phyloP scores from a whole-genome alignment of 1,140 invertebrate species.

The Ruditapes philippinarum region DNA sequence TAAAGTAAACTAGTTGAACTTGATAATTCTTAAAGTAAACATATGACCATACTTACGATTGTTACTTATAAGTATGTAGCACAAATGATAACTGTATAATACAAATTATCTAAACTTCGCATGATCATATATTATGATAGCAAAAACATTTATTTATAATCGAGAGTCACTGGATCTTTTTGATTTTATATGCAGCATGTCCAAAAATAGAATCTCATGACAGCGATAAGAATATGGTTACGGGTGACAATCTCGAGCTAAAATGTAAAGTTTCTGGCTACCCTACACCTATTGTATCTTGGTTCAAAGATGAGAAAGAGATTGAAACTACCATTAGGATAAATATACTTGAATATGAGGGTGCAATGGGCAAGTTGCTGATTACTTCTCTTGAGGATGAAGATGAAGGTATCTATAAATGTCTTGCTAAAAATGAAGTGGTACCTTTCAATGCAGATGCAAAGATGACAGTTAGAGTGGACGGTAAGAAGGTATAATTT shows the following conservation, averaged over 20 bases:
- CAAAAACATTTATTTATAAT: too few relatives aligned
- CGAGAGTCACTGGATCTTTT: background rate
- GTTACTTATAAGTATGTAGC: too few relatives aligned
- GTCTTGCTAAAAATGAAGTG: constrained; percentile 87
- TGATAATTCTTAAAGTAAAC: too few relatives aligned
- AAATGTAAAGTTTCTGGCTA: constrained; percentile 81
- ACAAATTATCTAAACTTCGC: too few relatives aligned
- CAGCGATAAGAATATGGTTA: constrained; percentile 82
- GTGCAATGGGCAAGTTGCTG: constrained; percentile 86
- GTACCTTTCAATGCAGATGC: constrained; percentile 77
- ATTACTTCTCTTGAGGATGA: constrained; percentile 89
- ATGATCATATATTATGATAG: background rate
- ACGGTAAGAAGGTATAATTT: too few relatives aligned
- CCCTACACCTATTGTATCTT: constrained; percentile 77
- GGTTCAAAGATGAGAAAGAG: constrained; percentile 78
- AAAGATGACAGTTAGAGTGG: constrained; percentile 91
- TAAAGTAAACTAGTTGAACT: too few relatives aligned
- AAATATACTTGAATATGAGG: constrained; percentile 47
- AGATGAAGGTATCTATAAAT: constrained; percentile 91
- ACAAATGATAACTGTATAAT: too few relatives aligned
- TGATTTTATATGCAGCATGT: constrained; percentile 35
- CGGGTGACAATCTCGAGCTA: constrained; percentile 80
- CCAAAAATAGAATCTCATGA: constrained; percentile 35
- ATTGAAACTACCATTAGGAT: constrained; percentile 51
- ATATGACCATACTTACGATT: background rate